phyloP scores from a whole-genome alignment of 2,797 vertebrate species.

The Triplophysa yarkandensis region DNA sequence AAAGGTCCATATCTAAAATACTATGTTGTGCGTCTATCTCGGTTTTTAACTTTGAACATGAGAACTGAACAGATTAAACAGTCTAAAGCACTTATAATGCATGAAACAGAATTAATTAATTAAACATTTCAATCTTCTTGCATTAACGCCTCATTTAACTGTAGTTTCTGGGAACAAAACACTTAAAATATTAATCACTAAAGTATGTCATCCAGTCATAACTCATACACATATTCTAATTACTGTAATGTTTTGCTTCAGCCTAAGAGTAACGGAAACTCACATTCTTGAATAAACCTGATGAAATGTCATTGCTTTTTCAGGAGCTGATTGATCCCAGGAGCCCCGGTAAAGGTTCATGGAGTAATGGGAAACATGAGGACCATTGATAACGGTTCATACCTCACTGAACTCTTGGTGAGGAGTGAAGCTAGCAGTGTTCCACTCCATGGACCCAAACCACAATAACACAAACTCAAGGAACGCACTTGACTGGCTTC shows the following conservation, averaged over 20 bases:
- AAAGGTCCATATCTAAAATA: too few species aligned
- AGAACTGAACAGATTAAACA: too few species aligned
- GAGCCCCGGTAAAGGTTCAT: not conserved
- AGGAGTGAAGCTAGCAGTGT: constrained; percentile 52
- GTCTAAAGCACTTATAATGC: too few species aligned
- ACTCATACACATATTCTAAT: not conserved
- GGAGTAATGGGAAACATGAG: constrained; percentile 23
- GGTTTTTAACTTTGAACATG: too few species aligned
- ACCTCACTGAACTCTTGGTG: constrained; percentile 63
- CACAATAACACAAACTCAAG: constrained; percentile 69
- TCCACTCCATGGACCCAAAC: constrained; percentile 63
- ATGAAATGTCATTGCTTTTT: not conserved
- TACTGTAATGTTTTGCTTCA: not conserved
- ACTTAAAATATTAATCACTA: not conserved
- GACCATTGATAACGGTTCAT: constrained; percentile 1
- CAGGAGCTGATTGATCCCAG: constrained; percentile 22
- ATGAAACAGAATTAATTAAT: too few species aligned
- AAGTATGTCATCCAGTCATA: not conserved
- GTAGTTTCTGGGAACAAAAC: not conserved
- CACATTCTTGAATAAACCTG: not conserved
- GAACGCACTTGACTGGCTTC: constrained; percentile 58
- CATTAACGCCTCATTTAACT: too few species aligned
- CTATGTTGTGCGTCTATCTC: too few species aligned
- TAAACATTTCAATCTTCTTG: too few species aligned
- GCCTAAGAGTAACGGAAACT: not conserved